A percentile compares a stretch with the other conserved stretches of the same genome.
Conservation (phyloP, 53 echinoderm and acorn worm genomes). For the Apostichopus leukothele region DNA sequence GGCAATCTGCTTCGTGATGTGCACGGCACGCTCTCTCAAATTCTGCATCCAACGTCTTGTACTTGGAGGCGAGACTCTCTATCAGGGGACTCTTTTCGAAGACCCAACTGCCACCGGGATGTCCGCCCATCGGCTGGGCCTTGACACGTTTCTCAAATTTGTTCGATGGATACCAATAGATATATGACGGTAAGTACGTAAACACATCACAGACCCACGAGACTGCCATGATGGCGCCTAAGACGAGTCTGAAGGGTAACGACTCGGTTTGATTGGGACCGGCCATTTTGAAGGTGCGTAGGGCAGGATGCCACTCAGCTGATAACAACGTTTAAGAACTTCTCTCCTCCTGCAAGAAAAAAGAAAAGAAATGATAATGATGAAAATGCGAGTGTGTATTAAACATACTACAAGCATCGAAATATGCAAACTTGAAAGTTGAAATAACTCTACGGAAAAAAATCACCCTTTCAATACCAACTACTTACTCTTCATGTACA, state of each 20-base stretch:
- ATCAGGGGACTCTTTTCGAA: conserved; percentile 50
- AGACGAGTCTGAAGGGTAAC: conserved; percentile 23
- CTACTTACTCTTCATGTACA: too few relatives aligned
- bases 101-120: conserved; percentile 60
- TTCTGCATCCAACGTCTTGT: conserved; percentile 65
- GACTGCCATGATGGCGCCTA: conserved; percentile 50
- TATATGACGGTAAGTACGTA: conserved; percentile 73
- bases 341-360: too few relatives aligned
- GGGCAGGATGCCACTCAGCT: not conserved
- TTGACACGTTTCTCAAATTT: conserved; percentile 64
- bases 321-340: too few relatives aligned
- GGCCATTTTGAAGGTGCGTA: not conserved
- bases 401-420: too few relatives aligned
- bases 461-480: too few relatives aligned
- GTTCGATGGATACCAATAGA: conserved; percentile 46
- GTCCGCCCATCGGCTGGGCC: conserved; percentile 47
- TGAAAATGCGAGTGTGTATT: too few relatives aligned
- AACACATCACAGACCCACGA: conserved; percentile 64
- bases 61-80: conserved; percentile 48
- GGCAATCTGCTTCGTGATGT: conserved; percentile 58
- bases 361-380: too few relatives aligned
- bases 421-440: too few relatives aligned
- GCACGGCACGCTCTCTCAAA: conserved; percentile 63
- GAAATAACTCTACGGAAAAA: too few relatives aligned
- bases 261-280: not conserved